A percentile compares a stretch with the other conserved stretches of the same genome.
phyloP scores from a whole-genome alignment of 2,113 vertebrate species.

The Scalopus aquaticus region DNA sequence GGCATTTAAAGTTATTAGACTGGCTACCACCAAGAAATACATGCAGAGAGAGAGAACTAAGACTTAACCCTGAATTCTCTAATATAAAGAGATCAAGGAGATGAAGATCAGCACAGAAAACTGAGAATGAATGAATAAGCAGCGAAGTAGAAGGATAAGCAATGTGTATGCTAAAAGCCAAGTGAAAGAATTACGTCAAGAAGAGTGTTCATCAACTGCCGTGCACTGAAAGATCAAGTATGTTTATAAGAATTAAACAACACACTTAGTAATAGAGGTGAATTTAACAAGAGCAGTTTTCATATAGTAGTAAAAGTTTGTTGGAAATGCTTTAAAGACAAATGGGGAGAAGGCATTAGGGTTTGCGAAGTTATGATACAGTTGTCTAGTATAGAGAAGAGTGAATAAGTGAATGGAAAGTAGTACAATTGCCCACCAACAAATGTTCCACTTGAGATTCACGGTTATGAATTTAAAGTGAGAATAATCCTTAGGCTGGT shows the following conservation, averaged over 20 bases:
- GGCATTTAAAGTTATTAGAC: neutral
- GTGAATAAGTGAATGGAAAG: neutral
- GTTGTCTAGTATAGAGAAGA: neutral
- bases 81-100: neutral
- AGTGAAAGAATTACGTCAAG: neutral
- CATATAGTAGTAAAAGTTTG: neutral
- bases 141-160: neutral
- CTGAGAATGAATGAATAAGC: neutral
- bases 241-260: slow-evolving; percentile 12
- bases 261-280: neutral
- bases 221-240: neutral
- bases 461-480: slow-evolving; percentile 37
- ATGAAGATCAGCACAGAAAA: neutral
- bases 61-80: neutral
- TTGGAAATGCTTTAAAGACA: neutral
- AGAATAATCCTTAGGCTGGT: neutral
- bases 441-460: slow-evolving; percentile 31
- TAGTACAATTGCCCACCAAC: neutral
- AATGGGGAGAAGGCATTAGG: neutral
- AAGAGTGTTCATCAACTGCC: neutral
- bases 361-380: neutral
- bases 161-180: neutral
- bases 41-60: neutral
- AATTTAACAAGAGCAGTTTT: slow-evolving; percentile 17
- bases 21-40: neutral